Evolutionary conservation across 2,113 vertebrate species (phyloP).

Genomic region (Indicator maculatus): DNA sequence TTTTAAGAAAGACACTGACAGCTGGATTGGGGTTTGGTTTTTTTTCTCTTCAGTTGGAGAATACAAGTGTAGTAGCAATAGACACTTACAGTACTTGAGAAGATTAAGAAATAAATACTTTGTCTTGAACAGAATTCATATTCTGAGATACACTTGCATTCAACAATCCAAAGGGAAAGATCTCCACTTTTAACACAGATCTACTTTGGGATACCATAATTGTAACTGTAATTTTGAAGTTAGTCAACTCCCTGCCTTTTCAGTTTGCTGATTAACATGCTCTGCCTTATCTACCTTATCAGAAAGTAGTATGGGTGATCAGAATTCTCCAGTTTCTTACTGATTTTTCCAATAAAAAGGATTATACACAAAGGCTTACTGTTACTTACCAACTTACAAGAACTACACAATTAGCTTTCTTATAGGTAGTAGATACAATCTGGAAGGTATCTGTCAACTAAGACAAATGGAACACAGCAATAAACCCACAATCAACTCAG

Average conservation of each 20-base stretch:
- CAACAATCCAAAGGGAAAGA: background rate
- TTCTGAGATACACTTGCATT: background rate
- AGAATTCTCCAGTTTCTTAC: conserved; percentile 3
- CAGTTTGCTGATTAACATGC: background rate
- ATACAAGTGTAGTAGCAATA: background rate
- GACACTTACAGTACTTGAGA: background rate
- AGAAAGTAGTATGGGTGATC: background rate
- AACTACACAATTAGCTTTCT: background rate
- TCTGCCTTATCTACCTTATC: background rate
- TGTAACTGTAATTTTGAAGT: conserved; percentile 41
- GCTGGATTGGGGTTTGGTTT: background rate
- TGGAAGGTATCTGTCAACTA: conserved; percentile 23
- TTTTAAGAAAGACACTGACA: background rate
- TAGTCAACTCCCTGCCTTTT: background rate
- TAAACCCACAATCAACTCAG: background rate
- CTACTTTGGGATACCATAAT: background rate
- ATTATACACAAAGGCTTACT: background rate
- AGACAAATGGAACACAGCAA: background rate
- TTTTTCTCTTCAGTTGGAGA: background rate
- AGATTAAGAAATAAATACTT: background rate
- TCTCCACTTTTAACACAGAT: background rate
- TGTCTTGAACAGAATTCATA: background rate
- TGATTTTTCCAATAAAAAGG: background rate
- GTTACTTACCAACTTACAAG: background rate
- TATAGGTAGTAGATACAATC: background rate